Percentiles rank a stretch among this genome's conserved stretches.
Evolutionary conservation across 2,113 vertebrate genomes (phyloP).

Genomic region (Pristiophorus japonicus): DNA sequence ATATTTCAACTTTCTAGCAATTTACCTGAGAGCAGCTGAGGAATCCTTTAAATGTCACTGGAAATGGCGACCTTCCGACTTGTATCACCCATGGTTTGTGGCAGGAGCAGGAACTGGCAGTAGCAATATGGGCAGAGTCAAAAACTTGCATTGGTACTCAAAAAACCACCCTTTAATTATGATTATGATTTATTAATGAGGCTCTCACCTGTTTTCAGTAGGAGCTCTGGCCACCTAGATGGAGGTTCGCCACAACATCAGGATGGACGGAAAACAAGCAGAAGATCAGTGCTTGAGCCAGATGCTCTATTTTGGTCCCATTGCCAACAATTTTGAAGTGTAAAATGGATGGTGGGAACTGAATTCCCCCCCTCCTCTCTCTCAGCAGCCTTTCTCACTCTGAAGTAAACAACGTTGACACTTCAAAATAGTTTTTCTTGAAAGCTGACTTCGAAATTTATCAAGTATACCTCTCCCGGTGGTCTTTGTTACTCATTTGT

Average conservation of each 20-base stretch:
- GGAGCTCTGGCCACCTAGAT: background rate
- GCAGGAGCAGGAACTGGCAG: background rate
- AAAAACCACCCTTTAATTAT: background rate
- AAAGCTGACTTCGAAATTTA: no score
- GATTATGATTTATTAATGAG: background rate
- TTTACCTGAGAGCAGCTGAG: background rate
- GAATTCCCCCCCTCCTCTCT: no score
- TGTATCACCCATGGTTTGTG: background rate
- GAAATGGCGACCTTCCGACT: background rate
- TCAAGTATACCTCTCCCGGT: no score
- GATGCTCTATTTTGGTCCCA: no score
- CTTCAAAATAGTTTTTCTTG: no score
- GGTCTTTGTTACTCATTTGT: background rate
- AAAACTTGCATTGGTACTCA: background rate
- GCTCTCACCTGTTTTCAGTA: background rate
- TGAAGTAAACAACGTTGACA: no score
- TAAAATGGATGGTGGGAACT: no score
- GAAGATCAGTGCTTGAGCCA: no score
- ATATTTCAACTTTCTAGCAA: background rate
- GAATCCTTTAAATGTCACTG: background rate
- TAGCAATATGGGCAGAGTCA: background rate
- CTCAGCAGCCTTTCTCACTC: no score
- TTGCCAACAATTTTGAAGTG: no score
- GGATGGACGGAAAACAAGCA: no score
- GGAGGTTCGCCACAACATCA: no score